A percentile compares a stretch with the other conserved stretches of the same genome.
These are phyloP conservation scores for Notodonta dromedarius DNA, from an alignment of 2,888 invertebrate genomes.

Conservation along the genomic window DNA sequence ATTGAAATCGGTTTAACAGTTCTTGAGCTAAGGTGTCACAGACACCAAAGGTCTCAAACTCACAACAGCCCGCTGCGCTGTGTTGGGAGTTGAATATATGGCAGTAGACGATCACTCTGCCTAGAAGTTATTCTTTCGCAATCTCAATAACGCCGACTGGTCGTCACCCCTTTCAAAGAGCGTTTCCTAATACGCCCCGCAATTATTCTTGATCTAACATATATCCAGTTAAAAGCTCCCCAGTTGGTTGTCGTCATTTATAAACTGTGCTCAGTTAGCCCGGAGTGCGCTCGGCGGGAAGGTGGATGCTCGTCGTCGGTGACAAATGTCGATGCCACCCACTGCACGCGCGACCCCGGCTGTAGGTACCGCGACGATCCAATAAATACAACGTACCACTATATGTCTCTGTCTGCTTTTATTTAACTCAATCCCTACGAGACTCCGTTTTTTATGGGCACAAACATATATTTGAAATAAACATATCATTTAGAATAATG, in stretches of 20 bases:
- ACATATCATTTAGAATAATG: not conserved
- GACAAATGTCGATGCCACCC: conserved; percentile 81
- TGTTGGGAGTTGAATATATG: too few species aligned
- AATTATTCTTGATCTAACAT: too few species aligned
- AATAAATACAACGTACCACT: conserved; percentile 70
- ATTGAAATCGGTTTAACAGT: too few species aligned
- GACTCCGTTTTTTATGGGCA: conserved; percentile 5
- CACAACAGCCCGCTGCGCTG: too few species aligned
- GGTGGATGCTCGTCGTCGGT: conserved; percentile 49
- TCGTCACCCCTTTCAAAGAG: not conserved
- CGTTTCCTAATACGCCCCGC: not conserved
- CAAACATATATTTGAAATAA: not conserved
- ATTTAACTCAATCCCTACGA: conserved; percentile 48
- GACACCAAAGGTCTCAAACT: too few species aligned
- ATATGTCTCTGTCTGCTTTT: conserved; percentile 49
- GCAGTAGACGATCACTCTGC: too few species aligned
- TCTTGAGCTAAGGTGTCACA: too few species aligned
- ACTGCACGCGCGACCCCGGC: conserved; percentile 66
- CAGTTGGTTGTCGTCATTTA: conserved; percentile 7
- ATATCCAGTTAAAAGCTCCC: conserved; percentile 5
- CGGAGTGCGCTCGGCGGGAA: conserved; percentile 19
- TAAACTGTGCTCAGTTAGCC: conserved; percentile 19
- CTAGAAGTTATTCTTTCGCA: too few species aligned
- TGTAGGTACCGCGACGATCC: conserved; percentile 47
- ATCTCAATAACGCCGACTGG: too few species aligned